phyloP scores from a whole-genome alignment of 1,140 invertebrate species.

The Heliconius himera region DNA sequence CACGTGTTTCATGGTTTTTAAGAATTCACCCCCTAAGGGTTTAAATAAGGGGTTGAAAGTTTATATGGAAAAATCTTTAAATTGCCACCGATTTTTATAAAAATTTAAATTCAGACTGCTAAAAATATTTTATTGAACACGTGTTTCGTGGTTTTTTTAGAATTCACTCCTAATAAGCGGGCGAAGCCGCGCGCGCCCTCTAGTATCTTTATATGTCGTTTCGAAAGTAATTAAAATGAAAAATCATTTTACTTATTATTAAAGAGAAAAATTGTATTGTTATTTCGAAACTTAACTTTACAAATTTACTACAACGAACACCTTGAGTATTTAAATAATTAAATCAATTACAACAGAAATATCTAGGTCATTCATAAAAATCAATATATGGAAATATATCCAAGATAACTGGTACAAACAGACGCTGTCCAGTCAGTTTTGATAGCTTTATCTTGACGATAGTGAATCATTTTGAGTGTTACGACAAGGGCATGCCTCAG shows the following conservation, averaged over 20 bases:
- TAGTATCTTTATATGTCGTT: background rate
- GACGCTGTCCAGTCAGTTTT: background rate
- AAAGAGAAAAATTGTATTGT: too few relatives aligned
- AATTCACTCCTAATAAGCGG: too few relatives aligned
- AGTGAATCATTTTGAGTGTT: slow-evolving; percentile 31
- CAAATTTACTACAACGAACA: background rate
- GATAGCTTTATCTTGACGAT: slow-evolving; percentile 11
- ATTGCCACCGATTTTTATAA: too few relatives aligned
- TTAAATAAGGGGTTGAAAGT: too few relatives aligned
- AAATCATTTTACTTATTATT: background rate
- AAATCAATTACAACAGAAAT: background rate
- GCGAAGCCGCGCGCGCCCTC: too few relatives aligned
- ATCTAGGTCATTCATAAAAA: background rate
- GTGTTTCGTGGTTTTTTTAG: too few relatives aligned
- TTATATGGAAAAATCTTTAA: too few relatives aligned
- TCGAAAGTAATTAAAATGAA: background rate
- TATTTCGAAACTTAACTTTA: too few relatives aligned
- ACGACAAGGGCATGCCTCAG: slow-evolving; percentile 20
- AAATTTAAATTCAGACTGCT: too few relatives aligned
- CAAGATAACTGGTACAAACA: background rate
- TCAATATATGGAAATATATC: background rate
- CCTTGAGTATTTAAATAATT: background rate
- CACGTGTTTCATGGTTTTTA: too few relatives aligned
- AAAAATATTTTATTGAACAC: too few relatives aligned
- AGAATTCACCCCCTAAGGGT: too few relatives aligned